Base-by-base conservation (phyloP, 2,113 vertebrate genomes). In the Brienomyrus brachyistius region DNA sequence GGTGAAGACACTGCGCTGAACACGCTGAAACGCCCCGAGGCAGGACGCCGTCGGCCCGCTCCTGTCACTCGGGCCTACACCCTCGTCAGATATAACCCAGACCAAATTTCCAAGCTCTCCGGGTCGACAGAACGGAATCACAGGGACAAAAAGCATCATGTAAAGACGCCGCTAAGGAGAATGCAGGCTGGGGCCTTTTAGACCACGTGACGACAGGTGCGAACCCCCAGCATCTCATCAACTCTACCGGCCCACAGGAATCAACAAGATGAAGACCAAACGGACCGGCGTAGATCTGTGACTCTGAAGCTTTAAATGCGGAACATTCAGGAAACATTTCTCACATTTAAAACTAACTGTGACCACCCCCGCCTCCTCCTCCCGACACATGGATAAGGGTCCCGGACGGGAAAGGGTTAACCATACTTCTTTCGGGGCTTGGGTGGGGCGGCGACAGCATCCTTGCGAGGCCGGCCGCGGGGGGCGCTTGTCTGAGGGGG, bases 381-480 rank as follows among this genome's bases (percentile, higher is more conserved):
- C 3, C 3, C 62, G 4, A 31, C 62, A 31, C 62, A 70, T 31
- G 11, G 27, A 35, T n/a, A 45, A 84, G 45, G 23, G 10, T 48
- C 82, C 45, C 3, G 5, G 74, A 92, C 91, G 93, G 90, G 91
- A 94, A 21, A 62, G 51, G 35, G 89, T 62, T 54, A 89, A 83
- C 56, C 96, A 94, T 96, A 97, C 96, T 97, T 97, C 96, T 96
- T 97, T 93, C 95, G 96, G 95, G 94, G 95, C 94, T 96, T 97
- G 95, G 95, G 96, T 92, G 85, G 48, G 51, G 95, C 94, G 94
- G 95, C 94, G 95, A 94, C 95, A 93, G 96, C 97, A 97, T 97
- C 97, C 96, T 96, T 97, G 94, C 96, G 95, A 94, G 96, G 96
- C 94, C 95, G 95, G 93, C 97, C 97, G 94, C 96, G 95, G 94